These are phyloP conservation scores for Zootoca vivipara DNA, from an alignment of 2,113 vertebrate species.

Conservation along the genomic window DNA sequence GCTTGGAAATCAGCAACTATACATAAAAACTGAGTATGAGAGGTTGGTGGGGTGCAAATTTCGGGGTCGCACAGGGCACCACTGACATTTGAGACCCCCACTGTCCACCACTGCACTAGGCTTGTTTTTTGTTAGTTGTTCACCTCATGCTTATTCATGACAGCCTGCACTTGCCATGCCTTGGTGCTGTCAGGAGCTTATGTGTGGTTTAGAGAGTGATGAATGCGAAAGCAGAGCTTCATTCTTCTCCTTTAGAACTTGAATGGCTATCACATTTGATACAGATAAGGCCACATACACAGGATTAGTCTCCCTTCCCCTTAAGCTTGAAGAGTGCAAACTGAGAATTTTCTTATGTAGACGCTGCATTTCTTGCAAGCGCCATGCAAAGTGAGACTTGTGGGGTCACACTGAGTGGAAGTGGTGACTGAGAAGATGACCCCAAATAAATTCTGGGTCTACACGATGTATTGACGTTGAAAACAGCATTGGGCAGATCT, in stretches of 20 bases:
- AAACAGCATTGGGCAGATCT: conserved; percentile 55
- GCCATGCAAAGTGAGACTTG: neutral
- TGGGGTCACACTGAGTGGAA: conserved; percentile 52
- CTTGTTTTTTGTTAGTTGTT: too few relatives aligned
- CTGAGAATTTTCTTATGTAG: neutral
- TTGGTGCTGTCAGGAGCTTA: neutral
- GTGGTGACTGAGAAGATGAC: conserved; percentile 28
- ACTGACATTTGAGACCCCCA: too few relatives aligned
- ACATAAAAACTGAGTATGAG: too few relatives aligned
- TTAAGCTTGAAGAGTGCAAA: neutral
- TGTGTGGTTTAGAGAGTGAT: neutral
- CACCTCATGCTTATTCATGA: too few relatives aligned
- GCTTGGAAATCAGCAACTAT: too few relatives aligned
- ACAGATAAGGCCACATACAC: neutral
- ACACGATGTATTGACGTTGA: conserved; percentile 55
- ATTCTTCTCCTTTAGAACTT: neutral
- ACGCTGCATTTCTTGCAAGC: conserved; percentile 2
- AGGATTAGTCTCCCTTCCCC: neutral
- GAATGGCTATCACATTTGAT: too few relatives aligned
- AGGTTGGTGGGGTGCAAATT: too few relatives aligned
- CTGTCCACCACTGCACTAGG: too few relatives aligned
- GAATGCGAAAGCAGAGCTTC: neutral
- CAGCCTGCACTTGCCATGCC: neutral
- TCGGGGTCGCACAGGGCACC: too few relatives aligned
- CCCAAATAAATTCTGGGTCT: conserved; percentile 57